Conservation (phyloP, 2,797 vertebrate genomes). For the Macroramphosus scolopax region DNA sequence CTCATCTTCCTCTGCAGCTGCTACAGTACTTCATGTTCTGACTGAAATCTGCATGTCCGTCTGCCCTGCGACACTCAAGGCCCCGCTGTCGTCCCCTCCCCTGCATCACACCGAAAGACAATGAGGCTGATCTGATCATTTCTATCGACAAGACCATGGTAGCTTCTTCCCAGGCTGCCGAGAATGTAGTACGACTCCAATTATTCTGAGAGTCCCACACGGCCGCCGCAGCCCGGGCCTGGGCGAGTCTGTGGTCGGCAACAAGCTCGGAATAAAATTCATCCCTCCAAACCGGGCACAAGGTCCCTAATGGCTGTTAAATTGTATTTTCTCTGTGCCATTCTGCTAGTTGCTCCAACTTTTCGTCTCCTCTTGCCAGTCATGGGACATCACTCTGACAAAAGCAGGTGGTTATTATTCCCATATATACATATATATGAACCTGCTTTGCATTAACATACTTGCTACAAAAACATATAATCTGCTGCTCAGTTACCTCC, state of each 20-base stretch:
- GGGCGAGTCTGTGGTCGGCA: conserved; percentile 37
- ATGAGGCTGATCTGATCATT: conserved; percentile 31
- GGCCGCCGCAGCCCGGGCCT: conserved; percentile 26
- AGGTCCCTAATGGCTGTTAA: conserved; percentile 46
- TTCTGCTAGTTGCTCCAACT: conserved; percentile 30
- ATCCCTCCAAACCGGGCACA: conserved; percentile 30
- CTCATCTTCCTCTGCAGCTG: no score
- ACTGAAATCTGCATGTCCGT: no score
- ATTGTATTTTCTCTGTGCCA: conserved; percentile 26
- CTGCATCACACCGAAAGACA: no score
- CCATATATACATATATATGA: no score
- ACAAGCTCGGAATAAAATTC: conserved; percentile 38
- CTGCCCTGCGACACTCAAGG: no score
- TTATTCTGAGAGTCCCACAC: conserved; percentile 32
- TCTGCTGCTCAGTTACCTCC: no score
- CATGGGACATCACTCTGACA: conserved; percentile 11
- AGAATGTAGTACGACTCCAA: conserved; percentile 44
- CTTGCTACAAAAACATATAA: no score
- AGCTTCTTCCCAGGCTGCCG: conserved; percentile 35
- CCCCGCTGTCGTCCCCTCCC: no score
- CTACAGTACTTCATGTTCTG: no score
- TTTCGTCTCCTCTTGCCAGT: no score
- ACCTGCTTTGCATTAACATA: no score
- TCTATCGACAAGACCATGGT: conserved; percentile 41
- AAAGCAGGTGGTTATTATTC: conserved; percentile 1